Evolutionary conservation across 1,140 invertebrate genomes (phyloP).

Genomic region (Yoshiicerus persimilis): DNA sequence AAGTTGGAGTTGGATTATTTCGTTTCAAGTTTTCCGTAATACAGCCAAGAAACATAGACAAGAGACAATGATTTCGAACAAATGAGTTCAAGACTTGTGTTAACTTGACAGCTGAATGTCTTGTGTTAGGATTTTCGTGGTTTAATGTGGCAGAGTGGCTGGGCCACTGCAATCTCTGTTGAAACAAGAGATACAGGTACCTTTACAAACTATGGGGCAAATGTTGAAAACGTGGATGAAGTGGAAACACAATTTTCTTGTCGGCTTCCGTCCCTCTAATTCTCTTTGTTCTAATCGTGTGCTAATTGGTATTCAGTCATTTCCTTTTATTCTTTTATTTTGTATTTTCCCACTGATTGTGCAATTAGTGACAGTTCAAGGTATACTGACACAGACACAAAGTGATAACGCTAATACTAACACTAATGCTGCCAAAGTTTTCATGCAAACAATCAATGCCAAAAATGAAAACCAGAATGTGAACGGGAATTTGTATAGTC

Average conservation of each 20-base stretch:
- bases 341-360: conserved; percentile 8
- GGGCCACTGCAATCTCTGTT: neutral
- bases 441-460: neutral
- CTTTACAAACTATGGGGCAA: neutral
- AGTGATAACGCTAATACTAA: neutral
- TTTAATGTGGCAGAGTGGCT: neutral
- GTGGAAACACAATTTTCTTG: conserved; percentile 8
- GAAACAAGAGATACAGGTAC: neutral
- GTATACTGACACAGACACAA: neutral
- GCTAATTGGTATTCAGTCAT: neutral
- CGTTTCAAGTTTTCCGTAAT: neutral
- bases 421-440: neutral
- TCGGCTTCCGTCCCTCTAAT: neutral
- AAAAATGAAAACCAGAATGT: neutral
- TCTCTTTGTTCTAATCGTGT: neutral
- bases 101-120: neutral
- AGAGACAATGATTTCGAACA: neutral
- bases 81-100: neutral
- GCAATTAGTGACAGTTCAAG: conserved; percentile 9
- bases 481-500: neutral
- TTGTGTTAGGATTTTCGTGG: neutral
- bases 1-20: neutral
- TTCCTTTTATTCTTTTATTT: neutral
- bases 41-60: neutral
- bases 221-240: conserved; percentile 9